Evolutionary conservation across 37 sponge, comb jelly and placozoan genomes (phyloP).

Genomic region (Hormiphora californensis): DNA sequence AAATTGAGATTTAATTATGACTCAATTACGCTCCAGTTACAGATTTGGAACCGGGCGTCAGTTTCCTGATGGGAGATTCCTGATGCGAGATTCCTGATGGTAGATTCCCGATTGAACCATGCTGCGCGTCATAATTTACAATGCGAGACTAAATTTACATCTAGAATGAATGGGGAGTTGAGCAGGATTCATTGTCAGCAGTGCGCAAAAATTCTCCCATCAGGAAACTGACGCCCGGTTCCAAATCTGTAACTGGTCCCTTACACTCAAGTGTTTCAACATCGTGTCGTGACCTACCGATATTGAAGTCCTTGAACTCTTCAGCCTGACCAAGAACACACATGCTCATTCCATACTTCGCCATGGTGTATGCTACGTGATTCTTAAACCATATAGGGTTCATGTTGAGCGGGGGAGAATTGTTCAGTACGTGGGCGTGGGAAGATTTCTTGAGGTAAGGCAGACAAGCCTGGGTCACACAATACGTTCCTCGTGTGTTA

Average conservation of each 20-base stretch:
- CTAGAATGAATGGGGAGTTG: no score
- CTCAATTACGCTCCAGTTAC: no score
- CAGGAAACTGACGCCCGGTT: no score
- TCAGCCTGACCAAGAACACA: slow-evolving; percentile 96
- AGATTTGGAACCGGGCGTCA: no score
- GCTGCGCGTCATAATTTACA: no score
- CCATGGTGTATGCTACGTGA: slow-evolving; percentile 95
- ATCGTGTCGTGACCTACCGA: neutral
- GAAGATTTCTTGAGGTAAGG: slow-evolving; percentile 82
- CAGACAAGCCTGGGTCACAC: slow-evolving; percentile 85
- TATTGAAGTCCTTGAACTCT: slow-evolving; percentile 67
- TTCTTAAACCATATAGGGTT: slow-evolving; percentile 84
- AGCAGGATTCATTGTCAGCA: no score
- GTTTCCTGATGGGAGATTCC: no score
- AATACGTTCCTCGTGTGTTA: slow-evolving; percentile 87
- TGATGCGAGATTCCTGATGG: no score
- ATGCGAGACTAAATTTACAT: no score
- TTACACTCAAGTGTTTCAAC: neutral
- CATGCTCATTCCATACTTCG: slow-evolving; percentile 99
- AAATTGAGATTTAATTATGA: no score
- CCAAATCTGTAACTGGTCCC: neutral
- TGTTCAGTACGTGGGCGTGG: slow-evolving; percentile 92
- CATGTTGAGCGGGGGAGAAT: slow-evolving; percentile 95
- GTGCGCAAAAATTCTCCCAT: no score
- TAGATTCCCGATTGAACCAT: no score